Evolutionary conservation across 2,113 vertebrate species (phyloP).

Genomic region (Pseudolaguvia tuberculata): DNA sequence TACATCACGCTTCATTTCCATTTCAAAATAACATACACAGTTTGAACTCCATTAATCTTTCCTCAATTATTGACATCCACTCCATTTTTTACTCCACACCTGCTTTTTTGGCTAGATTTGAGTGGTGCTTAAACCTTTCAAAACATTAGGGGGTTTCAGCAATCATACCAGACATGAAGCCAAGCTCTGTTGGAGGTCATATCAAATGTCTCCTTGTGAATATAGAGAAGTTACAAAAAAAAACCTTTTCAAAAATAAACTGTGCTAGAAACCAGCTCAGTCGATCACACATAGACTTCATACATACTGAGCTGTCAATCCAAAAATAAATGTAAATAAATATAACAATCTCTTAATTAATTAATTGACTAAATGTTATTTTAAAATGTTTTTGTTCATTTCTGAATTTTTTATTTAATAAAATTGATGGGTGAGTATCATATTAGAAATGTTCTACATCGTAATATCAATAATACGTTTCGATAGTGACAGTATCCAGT

Average conservation of each 20-base stretch:
- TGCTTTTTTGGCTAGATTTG: background rate
- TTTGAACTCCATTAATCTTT: background rate
- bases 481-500: too few species aligned
- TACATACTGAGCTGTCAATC: background rate
- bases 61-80: background rate
- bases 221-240: background rate
- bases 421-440: too few species aligned
- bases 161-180: slow-evolving; percentile 4
- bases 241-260: background rate
- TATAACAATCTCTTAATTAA: background rate
- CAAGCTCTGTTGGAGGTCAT: slow-evolving; percentile 12
- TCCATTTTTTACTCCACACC: background rate
- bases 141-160: slow-evolving; percentile 17
- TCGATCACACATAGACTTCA: background rate
- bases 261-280: background rate
- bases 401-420: background rate
- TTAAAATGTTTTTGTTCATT: too few species aligned
- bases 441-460: too few species aligned
- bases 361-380: background rate
- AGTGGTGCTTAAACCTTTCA: slow-evolving; percentile 6
- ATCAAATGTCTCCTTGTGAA: slow-evolving; percentile 3
- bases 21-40: background rate
- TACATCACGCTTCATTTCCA: background rate
- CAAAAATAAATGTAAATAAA: slow-evolving; percentile 1
- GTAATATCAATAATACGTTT: too few species aligned